Percentiles rank a stretch among this genome's conserved stretches.
Evolutionary conservation across 2,888 invertebrate species (phyloP).

Genomic region (Camponotus fellah): DNA sequence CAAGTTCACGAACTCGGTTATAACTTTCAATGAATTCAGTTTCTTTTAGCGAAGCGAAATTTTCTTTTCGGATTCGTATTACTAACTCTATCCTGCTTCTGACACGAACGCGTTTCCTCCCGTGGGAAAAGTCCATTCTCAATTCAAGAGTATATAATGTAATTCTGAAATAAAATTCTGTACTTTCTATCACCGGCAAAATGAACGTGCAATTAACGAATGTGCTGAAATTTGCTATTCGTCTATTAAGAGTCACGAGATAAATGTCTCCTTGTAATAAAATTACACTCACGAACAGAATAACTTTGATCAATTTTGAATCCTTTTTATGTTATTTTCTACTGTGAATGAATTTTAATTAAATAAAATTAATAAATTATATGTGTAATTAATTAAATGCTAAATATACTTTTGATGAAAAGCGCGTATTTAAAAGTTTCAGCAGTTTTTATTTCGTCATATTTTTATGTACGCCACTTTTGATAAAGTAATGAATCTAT

Average conservation of each 20-base stretch:
- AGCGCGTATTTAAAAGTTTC: background rate
- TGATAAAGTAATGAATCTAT: background rate
- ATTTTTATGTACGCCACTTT: background rate
- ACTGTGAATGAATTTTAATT: background rate
- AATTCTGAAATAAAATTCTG: conserved; percentile 33
- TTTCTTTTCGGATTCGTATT: conserved; percentile 47
- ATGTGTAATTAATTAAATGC: background rate
- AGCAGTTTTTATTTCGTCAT: background rate
- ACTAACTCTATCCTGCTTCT: conserved; percentile 16
- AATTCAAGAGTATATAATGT: conserved; percentile 31
- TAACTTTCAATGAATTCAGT: conserved; percentile 55
- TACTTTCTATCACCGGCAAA: background rate
- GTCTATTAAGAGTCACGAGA: conserved; percentile 6
- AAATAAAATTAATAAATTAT: conserved; percentile 10
- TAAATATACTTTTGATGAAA: background rate
- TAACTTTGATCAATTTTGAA: conserved; percentile 7
- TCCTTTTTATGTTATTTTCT: background rate
- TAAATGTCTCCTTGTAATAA: background rate
- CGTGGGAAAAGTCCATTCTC: background rate
- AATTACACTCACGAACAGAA: conserved; percentile 2
- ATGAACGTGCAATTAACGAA: conserved; percentile 27
- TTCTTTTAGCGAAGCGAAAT: conserved; percentile 37
- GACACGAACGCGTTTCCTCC: conserved; percentile 2
- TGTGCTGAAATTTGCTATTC: conserved; percentile 2
- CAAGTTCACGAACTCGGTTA: conserved; percentile 51